Evolutionary conservation across 2,113 vertebrate genomes (phyloP), one percentile per base, ranked within the genome.

Genomic region (Apistogramma diplotaenia): DNA sequence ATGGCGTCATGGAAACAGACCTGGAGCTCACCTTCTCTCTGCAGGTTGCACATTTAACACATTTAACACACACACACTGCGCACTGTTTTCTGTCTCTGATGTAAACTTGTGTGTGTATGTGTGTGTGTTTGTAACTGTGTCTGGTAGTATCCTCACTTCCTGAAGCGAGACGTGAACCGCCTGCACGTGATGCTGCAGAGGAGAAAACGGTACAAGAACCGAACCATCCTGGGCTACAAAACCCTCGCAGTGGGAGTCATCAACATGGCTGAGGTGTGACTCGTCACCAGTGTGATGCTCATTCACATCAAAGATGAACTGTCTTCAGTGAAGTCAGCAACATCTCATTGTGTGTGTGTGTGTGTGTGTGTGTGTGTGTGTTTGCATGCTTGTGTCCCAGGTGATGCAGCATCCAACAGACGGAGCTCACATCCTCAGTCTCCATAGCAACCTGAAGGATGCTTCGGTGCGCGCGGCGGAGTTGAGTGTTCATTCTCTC

Each of bases 1-100:
- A 87, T 19, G 92, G 94, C 1, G 80, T 94, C 72, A 94, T 95
- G 92, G 95, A 95, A 76, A 94, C 94, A 0, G 93, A 94, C 8
- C 92, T 95, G 87, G 92, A 94, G 89, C 93, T 95, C 55, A 95
- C 87, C 29, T 95, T 95, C 88, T 94, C 94, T 1, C 85, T 95
- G 67, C 95, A 95, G 94, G 95, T 93, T 23, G 35, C 61, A 65
- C 61, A 65, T 65, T 65, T 43, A 43, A 51, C 8, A 46, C 0
- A 46, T 27, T 29, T 49, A 4, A 0, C 15, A 16, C 62, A 12
- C 40, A 29, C 40, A 67, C 40, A 46, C 25, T 1, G 2, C 61
- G 40, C 35, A 23, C 21, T 65, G 13, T 25, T 2, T 6, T 16
- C 9, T 6, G 62, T 49, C 5, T 35, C 33, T 37, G 33, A 27